Conservation (phyloP, 2,888 invertebrate genomes). For the Idaea straminata region DNA sequence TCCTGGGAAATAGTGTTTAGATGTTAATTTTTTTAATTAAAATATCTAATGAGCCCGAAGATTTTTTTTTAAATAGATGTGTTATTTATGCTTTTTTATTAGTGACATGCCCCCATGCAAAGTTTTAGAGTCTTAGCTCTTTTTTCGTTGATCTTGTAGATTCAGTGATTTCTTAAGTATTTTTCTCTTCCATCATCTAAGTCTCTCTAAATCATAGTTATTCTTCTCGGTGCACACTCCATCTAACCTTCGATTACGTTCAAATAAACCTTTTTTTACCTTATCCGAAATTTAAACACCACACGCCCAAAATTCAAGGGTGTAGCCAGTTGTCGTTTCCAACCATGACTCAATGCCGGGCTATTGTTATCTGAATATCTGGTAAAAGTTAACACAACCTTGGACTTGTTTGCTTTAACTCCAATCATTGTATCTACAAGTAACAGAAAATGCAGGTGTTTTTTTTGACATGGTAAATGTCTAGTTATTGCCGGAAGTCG, state of each 20-base stretch:
- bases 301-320: conserved; percentile 25
- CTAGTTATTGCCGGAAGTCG: neutral
- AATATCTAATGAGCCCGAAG: no score
- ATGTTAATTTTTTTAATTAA: no score
- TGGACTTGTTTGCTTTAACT: conserved; percentile 33
- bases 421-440: neutral
- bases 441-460: neutral
- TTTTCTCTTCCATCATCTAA: no score
- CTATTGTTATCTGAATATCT: conserved; percentile 47
- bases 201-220: neutral
- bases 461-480: neutral
- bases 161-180: no score
- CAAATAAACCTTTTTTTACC: neutral
- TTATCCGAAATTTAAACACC: conserved; percentile 1
- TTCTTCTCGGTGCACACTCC: neutral
- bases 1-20: no score
- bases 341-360: conserved; percentile 47
- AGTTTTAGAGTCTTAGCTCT: no score
- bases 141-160: no score
- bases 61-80: no score
- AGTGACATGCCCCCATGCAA: no score
- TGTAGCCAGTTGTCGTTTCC: conserved; percentile 34
- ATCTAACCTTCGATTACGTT: neutral
- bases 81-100: no score
- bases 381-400: conserved; percentile 43